phyloP scores from a whole-genome alignment of 2,113 vertebrate genomes.

The Irena cyanogastra region DNA sequence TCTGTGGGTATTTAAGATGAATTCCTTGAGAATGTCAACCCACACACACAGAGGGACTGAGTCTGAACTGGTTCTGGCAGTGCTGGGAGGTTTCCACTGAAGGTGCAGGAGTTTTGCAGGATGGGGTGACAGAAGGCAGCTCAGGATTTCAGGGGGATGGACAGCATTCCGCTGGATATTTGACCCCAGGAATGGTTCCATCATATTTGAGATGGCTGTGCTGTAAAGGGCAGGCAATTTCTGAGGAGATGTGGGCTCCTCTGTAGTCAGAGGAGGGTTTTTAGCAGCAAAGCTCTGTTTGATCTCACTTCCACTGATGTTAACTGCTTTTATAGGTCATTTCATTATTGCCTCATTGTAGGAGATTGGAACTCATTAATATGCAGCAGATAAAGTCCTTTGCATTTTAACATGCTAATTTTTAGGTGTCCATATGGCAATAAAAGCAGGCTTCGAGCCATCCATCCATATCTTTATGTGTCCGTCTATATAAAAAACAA shows the following conservation, averaged over 20 bases:
- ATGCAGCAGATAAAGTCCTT: slow-evolving; percentile 37
- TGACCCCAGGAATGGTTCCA: background rate
- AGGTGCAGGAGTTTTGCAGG: background rate
- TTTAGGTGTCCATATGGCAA: slow-evolving; percentile 49
- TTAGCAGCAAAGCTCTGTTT: slow-evolving; percentile 1
- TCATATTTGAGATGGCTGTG: background rate
- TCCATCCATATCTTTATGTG: slow-evolving; percentile 43
- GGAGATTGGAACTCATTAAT: slow-evolving; percentile 29
- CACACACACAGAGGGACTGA: background rate
- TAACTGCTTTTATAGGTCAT: slow-evolving; percentile 51
- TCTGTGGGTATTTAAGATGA: background rate
- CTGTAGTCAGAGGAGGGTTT: background rate
- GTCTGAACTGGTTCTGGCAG: background rate
- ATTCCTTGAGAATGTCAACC: background rate
- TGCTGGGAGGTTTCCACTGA: background rate
- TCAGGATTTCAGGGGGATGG: background rate
- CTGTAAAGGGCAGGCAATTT: background rate
- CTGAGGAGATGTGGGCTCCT: background rate
- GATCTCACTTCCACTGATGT: slow-evolving; percentile 11
- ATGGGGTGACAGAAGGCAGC: background rate
- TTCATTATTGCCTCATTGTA: slow-evolving; percentile 28
- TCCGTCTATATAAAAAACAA: slow-evolving; percentile 33
- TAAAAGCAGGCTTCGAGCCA: slow-evolving; percentile 51
- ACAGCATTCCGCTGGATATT: background rate
- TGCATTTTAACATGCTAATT: slow-evolving; percentile 48